Evolutionary conservation across 2,888 invertebrate genomes (phyloP), one percentile per base, ranked within the genome.

Genomic region (Calameuta idolon): DNA sequence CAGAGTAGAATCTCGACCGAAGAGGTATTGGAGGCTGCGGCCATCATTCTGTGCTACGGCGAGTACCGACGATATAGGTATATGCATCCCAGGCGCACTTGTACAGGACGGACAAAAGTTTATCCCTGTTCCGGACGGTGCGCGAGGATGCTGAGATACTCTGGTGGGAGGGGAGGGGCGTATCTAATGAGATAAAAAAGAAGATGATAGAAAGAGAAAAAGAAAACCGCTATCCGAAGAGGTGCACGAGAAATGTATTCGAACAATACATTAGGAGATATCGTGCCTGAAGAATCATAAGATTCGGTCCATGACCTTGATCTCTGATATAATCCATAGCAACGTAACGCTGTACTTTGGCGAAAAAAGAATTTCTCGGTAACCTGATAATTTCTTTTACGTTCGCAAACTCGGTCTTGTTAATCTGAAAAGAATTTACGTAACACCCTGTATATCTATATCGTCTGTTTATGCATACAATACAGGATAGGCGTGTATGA

Each of bases 1-100:
- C 23, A 12, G 74, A 37, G 69, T 73, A 77, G 35, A 69, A 11
- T 81, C 79, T 77, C 75, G 40, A 69, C 37, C 31, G 15, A 33
- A 71, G 69, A 74, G 40, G 68, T 34, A 40, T 69, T 34, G 69
- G 34, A 34, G 12, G 71, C 71, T 30, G 15, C 31, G 30, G 55
- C 55, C 55, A 55, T 55, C 23, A 23, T 55, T 55, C 55, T 55
- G 9, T 23, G 55, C 23, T 23, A 23, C 23, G 23, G 5, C 9
- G 9, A 55, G 55, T 55, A 55, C 55, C 55, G 9, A 23, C 55
- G 9, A 23, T 55, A 55, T 23, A 55, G 55, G 23, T 55, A 55
- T 23, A 55, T 23, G 23, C 9, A 55, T 55, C 9, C 23, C 55
- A 55, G 55, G 40, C 23, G 9, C 55, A 23, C 55, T 55, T 23